phyloP scores from a whole-genome alignment of 2,797 vertebrate genomes.

The Aulostomus chinensis region DNA sequence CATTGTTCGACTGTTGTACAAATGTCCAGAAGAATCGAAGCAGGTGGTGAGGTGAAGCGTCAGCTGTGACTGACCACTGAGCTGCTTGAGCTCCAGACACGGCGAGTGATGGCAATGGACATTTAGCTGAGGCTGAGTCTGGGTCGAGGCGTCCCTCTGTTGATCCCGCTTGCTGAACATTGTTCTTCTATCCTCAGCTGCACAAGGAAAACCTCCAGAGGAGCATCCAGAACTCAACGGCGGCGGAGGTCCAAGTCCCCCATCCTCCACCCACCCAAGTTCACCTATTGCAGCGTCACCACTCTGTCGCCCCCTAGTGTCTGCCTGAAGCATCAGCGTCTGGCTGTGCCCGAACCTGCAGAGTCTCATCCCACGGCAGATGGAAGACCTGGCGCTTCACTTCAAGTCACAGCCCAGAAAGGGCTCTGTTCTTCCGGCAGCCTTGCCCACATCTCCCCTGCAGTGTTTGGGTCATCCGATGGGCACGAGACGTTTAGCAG shows the following conservation, averaged over 20 bases:
- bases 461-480: constrained; percentile 59
- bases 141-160: too few relatives aligned
- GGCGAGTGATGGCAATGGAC: too few relatives aligned
- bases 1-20: too few relatives aligned
- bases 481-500: constrained; percentile 54
- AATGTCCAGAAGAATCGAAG: too few relatives aligned
- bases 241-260: constrained; percentile 94
- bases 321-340: constrained; percentile 84
- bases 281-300: constrained; percentile 88
- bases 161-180: not conserved
- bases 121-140: too few relatives aligned
- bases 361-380: constrained; percentile 33
- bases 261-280: constrained; percentile 93
- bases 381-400: not conserved
- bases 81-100: too few relatives aligned
- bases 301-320: constrained; percentile 66
- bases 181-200: constrained; percentile 72
- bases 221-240: constrained; percentile 86
- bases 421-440: constrained; percentile 66
- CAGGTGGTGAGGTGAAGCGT: too few relatives aligned
- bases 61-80: too few relatives aligned
- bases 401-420: constrained; percentile 62
- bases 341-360: constrained; percentile 60
- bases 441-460: constrained; percentile 47
- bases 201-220: constrained; percentile 88